Conservation (phyloP, 1,140 invertebrate species). For the Gonioctena quinquepunctata region DNA sequence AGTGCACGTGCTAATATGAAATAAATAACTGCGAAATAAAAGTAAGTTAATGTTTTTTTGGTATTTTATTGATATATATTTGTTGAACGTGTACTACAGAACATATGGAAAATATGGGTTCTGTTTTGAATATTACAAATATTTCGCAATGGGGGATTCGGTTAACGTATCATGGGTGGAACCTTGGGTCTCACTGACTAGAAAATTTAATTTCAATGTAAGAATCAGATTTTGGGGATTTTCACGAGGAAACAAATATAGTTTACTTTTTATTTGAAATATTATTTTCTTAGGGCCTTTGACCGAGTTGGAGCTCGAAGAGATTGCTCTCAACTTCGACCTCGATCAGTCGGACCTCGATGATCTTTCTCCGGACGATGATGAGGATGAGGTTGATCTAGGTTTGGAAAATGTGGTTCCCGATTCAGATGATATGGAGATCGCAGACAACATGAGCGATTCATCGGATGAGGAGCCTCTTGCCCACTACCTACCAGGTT, state of each 20-base stretch:
- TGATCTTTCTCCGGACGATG: not conserved
- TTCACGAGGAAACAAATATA: not conserved
- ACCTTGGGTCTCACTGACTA: not conserved
- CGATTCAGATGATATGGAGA: not conserved
- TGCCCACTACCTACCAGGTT: too few relatives aligned
- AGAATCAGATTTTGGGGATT: not conserved
- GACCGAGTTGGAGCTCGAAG: constrained; percentile 7
- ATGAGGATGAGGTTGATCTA: not conserved
- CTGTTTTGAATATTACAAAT: not conserved
- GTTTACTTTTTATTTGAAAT: not conserved
- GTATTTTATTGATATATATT: not conserved
- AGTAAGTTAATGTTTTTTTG: not conserved
- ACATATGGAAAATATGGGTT: too few relatives aligned
- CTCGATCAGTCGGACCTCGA: constrained; percentile 1
- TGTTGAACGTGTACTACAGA: too few relatives aligned
- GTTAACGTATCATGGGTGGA: not conserved
- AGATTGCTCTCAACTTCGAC: constrained; percentile 4
- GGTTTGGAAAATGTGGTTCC: not conserved
- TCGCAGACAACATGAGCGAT: too few relatives aligned
- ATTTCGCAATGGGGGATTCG: not conserved
- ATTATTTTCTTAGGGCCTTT: constrained; percentile 11
- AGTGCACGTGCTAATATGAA: too few relatives aligned
- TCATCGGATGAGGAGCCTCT: too few relatives aligned
- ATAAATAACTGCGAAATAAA: not conserved
- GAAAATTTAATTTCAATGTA: not conserved